Evolutionary conservation across 2,888 invertebrate species (phyloP).

Genomic region (Melolontha melolontha): DNA sequence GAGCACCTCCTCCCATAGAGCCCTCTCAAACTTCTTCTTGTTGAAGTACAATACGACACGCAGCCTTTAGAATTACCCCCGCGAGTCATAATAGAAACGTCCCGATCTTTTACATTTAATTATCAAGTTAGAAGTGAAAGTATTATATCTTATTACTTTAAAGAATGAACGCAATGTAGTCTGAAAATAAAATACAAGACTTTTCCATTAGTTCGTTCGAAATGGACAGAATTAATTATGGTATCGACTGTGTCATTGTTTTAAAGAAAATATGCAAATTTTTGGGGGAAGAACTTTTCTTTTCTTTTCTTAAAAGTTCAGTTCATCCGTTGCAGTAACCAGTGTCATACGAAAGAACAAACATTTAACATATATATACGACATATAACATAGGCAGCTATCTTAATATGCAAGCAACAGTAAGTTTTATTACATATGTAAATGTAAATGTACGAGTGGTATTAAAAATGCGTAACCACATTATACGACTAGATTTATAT

Average conservation of each 20-base stretch:
- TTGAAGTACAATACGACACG: not conserved
- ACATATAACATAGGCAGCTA: constrained; percentile 14
- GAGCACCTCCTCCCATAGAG: not conserved
- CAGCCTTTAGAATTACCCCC: not conserved
- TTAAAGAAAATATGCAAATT: too few species aligned
- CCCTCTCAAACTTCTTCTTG: constrained; percentile 3
- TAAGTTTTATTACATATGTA: constrained; percentile 35
- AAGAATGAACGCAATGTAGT: constrained; percentile 23
- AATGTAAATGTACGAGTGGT: constrained; percentile 22
- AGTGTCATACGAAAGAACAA: too few species aligned
- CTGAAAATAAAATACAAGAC: constrained; percentile 33
- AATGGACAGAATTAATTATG: too few species aligned
- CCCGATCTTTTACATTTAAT: constrained; percentile 22
- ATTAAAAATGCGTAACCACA: constrained; percentile 14
- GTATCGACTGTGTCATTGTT: too few species aligned
- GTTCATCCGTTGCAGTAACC: too few species aligned
- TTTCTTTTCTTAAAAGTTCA: too few species aligned
- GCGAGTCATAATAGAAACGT: constrained; percentile 19
- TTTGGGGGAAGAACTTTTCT: too few species aligned
- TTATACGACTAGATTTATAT: constrained; percentile 25
- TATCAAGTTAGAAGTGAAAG: constrained; percentile 23
- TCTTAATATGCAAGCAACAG: constrained; percentile 32
- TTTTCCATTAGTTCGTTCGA: constrained; percentile 35
- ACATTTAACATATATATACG: too few species aligned
- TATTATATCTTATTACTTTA: constrained; percentile 1